A percentile compares a stretch with the other conserved stretches of the same genome.
Evolutionary conservation across 2,888 invertebrate species (phyloP).

Genomic region (Dicyrtoma fusca): DNA sequence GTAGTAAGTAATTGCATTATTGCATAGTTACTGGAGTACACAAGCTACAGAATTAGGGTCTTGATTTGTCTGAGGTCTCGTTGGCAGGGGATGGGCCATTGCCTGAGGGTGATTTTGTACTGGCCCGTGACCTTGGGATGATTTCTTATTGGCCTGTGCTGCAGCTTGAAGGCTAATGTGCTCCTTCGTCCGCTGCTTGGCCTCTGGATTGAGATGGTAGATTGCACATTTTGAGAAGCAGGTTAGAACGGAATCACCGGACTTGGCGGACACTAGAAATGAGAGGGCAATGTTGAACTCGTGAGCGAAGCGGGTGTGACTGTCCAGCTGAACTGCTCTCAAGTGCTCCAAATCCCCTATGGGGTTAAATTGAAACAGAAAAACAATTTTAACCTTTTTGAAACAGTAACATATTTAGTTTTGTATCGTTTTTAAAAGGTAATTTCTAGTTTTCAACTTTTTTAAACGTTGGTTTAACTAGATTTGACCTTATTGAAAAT

Average conservation of each 20-base stretch:
- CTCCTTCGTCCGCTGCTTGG: conserved; percentile 48
- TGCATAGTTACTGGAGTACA: conserved; percentile 44
- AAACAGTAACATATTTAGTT: no score
- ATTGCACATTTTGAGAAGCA: conserved; percentile 54
- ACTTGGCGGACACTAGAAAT: conserved; percentile 54
- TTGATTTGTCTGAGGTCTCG: conserved; percentile 8
- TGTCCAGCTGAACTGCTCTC: conserved; percentile 49
- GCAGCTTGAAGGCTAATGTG: conserved; percentile 19
- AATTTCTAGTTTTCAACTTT: no score
- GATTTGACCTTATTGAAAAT: no score
- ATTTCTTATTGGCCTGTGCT: background rate
- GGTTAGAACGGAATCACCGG: conserved; percentile 53
- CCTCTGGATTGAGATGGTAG: conserved; percentile 53
- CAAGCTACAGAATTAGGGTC: conserved; percentile 49
- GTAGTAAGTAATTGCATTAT: no score
- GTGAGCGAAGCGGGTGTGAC: conserved; percentile 53
- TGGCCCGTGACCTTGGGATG: background rate
- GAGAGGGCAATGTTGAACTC: conserved; percentile 52
- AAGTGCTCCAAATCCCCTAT: conserved; percentile 54
- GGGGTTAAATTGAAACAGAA: conserved; percentile 4
- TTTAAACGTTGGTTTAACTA: no score
- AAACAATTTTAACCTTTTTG: background rate
- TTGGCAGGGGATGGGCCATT: conserved; percentile 18
- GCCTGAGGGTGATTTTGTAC: conserved; percentile 18
- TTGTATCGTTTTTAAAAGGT: background rate